Conservation (phyloP, 1,140 invertebrate genomes). For the Drosophila dunni region DNA sequence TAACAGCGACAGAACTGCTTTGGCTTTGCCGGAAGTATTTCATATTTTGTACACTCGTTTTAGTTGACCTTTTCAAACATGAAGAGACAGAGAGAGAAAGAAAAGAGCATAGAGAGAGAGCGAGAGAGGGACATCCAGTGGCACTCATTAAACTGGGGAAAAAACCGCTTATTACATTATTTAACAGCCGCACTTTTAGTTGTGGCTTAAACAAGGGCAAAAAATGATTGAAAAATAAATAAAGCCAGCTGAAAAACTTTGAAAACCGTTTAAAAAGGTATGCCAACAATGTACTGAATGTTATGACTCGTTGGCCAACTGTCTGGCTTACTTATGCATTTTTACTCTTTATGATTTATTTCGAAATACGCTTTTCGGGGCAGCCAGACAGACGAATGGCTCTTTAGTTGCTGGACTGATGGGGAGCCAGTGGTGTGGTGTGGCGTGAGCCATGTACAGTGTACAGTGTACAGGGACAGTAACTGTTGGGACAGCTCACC, state of each 20-base stretch:
- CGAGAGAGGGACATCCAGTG: slow-evolving; percentile 6
- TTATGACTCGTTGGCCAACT: slow-evolving; percentile 25
- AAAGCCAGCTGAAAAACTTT: slow-evolving; percentile 48
- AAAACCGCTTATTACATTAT: slow-evolving; percentile 79
- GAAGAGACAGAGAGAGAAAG: slow-evolving; percentile 4
- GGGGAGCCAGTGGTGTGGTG: neutral
- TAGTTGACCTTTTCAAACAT: slow-evolving; percentile 71
- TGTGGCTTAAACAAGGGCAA: slow-evolving; percentile 51
- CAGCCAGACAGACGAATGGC: slow-evolving; percentile 53
- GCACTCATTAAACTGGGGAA: slow-evolving; percentile 74
- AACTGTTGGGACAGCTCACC: slow-evolving; percentile 50
- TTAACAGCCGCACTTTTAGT: slow-evolving; percentile 76
- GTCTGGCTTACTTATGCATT: slow-evolving; percentile 74
- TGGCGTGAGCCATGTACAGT: neutral
- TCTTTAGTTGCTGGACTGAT: neutral
- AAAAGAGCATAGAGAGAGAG: neutral
- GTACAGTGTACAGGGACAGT: neutral
- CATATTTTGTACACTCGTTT: slow-evolving; percentile 46
- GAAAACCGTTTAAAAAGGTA: slow-evolving; percentile 79
- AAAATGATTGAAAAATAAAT: slow-evolving; percentile 13
- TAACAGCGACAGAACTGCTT: slow-evolving; percentile 24
- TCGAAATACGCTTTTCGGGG: slow-evolving; percentile 56
- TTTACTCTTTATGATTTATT: slow-evolving; percentile 79
- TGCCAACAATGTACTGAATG: slow-evolving; percentile 66
- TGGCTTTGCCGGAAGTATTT: slow-evolving; percentile 50